phyloP scores from a whole-genome alignment of 1,140 invertebrate species.

The Bradysia coprophila region DNA sequence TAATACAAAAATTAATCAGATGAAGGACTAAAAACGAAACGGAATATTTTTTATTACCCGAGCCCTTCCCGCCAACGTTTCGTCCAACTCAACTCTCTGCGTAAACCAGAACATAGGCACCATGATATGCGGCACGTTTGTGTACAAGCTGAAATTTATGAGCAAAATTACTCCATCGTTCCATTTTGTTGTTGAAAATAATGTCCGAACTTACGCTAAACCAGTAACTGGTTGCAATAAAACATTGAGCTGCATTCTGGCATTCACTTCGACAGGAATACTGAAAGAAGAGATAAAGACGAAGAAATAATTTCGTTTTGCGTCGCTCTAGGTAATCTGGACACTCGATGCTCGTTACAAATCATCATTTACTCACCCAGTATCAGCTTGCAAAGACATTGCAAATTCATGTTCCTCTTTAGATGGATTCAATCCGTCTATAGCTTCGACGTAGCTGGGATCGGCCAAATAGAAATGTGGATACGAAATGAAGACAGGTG shows the following conservation, averaged over 20 bases:
- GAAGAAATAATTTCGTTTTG: too few species aligned
- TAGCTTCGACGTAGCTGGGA: conserved; percentile 33
- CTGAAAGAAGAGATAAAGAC: too few species aligned
- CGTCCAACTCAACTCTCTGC: conserved; percentile 39
- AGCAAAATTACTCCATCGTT: background rate
- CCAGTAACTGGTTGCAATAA: conserved; percentile 32
- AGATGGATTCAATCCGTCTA: conserved; percentile 51
- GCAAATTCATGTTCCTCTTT: conserved; percentile 45
- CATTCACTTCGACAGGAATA: conserved; percentile 44
- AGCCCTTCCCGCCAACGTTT: conserved; percentile 32
- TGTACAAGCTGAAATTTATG: conserved; percentile 28
- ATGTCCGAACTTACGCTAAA: conserved; percentile 30
- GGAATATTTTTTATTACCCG: conserved; percentile 20
- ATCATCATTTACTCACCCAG: too few species aligned
- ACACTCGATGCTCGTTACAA: too few species aligned
- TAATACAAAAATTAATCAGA: background rate
- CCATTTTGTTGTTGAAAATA: background rate
- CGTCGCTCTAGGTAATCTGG: too few species aligned
- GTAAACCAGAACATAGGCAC: conserved; percentile 59
- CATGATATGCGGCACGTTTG: conserved; percentile 29
- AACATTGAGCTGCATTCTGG: conserved; percentile 55
- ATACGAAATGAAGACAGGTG: conserved; percentile 64
- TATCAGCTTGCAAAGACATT: conserved; percentile 49
- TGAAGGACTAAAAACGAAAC: background rate
- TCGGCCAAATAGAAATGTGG: conserved; percentile 78